Evolutionary conservation across 1,140 invertebrate species (phyloP).

Genomic region (Drosophila persimilis): DNA sequence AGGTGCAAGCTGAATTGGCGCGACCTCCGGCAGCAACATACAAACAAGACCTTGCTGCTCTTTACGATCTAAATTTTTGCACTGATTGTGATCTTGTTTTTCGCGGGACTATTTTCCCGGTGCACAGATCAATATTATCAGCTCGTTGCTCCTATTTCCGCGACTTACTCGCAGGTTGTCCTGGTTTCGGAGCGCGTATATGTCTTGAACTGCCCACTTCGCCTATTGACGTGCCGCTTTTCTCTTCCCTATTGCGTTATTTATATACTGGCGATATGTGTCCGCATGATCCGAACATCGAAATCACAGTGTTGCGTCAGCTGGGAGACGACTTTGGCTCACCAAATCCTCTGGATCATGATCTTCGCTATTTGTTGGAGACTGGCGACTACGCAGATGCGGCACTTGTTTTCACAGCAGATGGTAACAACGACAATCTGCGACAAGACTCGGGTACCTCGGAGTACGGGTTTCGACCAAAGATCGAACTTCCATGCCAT

Average conservation of each 20-base stretch:
- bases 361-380: conserved; percentile 94
- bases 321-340: conserved; percentile 93
- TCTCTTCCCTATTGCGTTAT: conserved; percentile 93
- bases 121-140: conserved; percentile 93
- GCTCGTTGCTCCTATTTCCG: conserved; percentile 95
- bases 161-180: conserved; percentile 89
- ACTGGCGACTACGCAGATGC: conserved; percentile 95
- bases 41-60: conserved; percentile 92
- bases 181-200: conserved; percentile 91
- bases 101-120: conserved; percentile 93
- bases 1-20: conserved; percentile 93
- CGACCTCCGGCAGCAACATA: conserved; percentile 93
- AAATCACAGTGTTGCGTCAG: conserved; percentile 87
- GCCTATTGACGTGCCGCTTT: conserved; percentile 92
- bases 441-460: conserved; percentile 88
- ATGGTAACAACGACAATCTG: conserved; percentile 85
- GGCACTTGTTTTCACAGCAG: conserved; percentile 93
- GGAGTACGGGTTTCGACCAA: conserved; percentile 92
- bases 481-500: conserved; percentile 95
- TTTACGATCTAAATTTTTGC: conserved; percentile 93
- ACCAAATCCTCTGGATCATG: conserved; percentile 93
- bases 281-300: conserved; percentile 87
- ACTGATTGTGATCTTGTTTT: conserved; percentile 96
- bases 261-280: conserved; percentile 95
- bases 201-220: conserved; percentile 90